Evolutionary conservation across 2,888 invertebrate species (phyloP).

Genomic region (Folsomia manolachei): DNA sequence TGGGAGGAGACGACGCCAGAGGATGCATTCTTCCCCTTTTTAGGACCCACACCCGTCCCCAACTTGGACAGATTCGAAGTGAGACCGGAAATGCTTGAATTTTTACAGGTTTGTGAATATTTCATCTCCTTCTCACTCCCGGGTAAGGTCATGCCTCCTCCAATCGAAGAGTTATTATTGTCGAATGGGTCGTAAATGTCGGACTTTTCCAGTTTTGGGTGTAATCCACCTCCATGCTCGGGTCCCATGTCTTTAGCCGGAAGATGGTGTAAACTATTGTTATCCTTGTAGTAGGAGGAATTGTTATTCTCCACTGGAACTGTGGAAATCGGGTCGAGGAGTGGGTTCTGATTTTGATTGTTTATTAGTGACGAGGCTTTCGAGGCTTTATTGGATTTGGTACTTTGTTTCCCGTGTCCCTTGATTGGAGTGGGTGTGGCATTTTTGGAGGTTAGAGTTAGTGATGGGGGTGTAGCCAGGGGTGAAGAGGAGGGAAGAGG

Average conservation of each 20-base stretch:
- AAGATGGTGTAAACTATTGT: conserved; percentile 28
- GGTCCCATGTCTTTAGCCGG: neutral
- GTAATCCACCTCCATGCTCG: neutral
- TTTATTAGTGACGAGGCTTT: conserved; percentile 14
- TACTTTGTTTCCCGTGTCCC: conserved; percentile 15
- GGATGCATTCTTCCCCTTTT: conserved; percentile 19
- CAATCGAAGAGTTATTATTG: conserved; percentile 14
- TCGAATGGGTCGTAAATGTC: neutral
- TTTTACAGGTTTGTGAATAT: conserved; percentile 13
- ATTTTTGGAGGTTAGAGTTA: conserved; percentile 27
- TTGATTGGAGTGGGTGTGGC: conserved; percentile 9
- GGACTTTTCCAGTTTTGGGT: neutral
- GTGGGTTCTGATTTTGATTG: conserved; percentile 11
- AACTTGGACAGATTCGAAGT: conserved; percentile 27
- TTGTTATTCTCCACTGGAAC: conserved; percentile 48
- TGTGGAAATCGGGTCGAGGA: neutral
- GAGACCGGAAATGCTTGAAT: conserved; percentile 30
- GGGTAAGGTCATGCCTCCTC: conserved; percentile 13
- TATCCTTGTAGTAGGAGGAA: conserved; percentile 49
- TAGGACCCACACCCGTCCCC: neutral
- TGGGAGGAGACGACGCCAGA: neutral
- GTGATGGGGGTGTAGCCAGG: conserved; percentile 54
- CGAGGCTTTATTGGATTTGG: conserved; percentile 23
- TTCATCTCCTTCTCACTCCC: neutral
- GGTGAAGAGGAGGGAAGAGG: conserved; percentile 54